Base-by-base conservation (phyloP, 2,797 vertebrate species). In the Pangasius sanitwongsei region DNA sequence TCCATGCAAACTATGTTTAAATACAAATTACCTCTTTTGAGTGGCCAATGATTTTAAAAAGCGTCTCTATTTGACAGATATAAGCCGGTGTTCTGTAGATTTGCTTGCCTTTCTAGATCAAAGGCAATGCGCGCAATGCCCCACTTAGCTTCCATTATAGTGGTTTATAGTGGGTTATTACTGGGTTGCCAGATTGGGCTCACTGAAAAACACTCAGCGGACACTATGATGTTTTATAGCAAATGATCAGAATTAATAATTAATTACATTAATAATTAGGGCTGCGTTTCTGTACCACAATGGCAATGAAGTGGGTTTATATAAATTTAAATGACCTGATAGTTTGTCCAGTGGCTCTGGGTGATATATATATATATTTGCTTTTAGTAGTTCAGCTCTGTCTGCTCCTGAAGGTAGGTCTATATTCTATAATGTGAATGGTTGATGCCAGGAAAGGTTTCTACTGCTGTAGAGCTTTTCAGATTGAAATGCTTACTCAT, bases 401-500 rank as follows among this genome's bases (percentile, higher is more conserved):
- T 3, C 34, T 87, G 34, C 6, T 67, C 53, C 63, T 86, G 65
- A 44, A 61, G 53, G 31, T 85, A 48, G 37, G 23, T 50, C 61
- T 67, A 20, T 67, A 20, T 81, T 48, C 25, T 84, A 25, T 72
- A 74, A 53, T 13, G 28, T 84, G 44, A 34, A 6, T 8, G 34
- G 25, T 23, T 65, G 72, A 69, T 83, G 57, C 12, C n/a, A 59
- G 59, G 34, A 86, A 72, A 70, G 25, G 77, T 63, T 83, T 57
- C 41, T 50, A 57, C 37, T 65, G 83, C 50, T 50, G 82, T 34
- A 77, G 85, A 84, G 55, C 85, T 78, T 72, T 86, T 77, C 61
- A 69, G 84, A 87, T 88, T 87, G 85, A 88, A 70, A 89, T 86
- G 78, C 86, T 87, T 82, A 86, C 88, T 34, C 61, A 63, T 89